Percentiles rank a stretch among this genome's conserved stretches.
phyloP scores from a whole-genome alignment of 1,140 invertebrate genomes.

The Drosophila truncata region DNA sequence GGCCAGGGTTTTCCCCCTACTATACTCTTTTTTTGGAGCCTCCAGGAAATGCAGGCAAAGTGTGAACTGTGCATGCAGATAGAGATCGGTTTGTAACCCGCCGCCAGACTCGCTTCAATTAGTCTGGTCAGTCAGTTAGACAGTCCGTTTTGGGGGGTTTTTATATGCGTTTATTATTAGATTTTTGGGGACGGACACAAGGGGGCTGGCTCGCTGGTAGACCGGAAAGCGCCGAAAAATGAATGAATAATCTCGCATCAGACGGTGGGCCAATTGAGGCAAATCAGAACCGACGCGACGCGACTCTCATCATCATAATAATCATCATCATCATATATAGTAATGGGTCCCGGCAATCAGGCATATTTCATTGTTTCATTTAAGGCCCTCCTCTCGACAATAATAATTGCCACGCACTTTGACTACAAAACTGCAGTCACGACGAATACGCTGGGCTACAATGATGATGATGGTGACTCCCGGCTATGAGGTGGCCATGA shows the following conservation, averaged over 20 bases:
- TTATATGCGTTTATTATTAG: slow-evolving; percentile 49
- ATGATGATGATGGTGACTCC: slow-evolving; percentile 14
- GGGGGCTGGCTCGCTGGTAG: slow-evolving; percentile 34
- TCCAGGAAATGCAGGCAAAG: slow-evolving; percentile 77
- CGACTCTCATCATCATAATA: slow-evolving; percentile 37
- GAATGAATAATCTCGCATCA: slow-evolving; percentile 68
- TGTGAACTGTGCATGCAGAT: slow-evolving; percentile 83
- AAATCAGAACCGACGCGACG: slow-evolving; percentile 78
- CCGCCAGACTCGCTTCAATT: slow-evolving; percentile 78
- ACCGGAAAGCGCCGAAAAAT: slow-evolving; percentile 77
- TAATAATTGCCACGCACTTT: slow-evolving; percentile 83
- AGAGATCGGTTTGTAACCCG: slow-evolving; percentile 58
- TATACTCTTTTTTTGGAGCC: slow-evolving; percentile 18
- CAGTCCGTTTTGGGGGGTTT: slow-evolving; percentile 18
- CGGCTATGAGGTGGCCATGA: slow-evolving; percentile 20
- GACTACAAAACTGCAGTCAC: slow-evolving; percentile 55
- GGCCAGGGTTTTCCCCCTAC: slow-evolving; percentile 28
- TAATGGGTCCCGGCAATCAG: slow-evolving; percentile 70
- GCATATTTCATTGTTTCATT: slow-evolving; percentile 82
- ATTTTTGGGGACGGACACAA: slow-evolving; percentile 29
- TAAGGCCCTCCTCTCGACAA: slow-evolving; percentile 52
- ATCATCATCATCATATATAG: slow-evolving; percentile 35
- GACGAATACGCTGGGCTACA: slow-evolving; percentile 1
- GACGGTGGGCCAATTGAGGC: slow-evolving; percentile 73
- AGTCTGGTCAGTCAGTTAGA: slow-evolving; percentile 69